A percentile compares a stretch with the other conserved stretches of the same genome.
Evolutionary conservation across 1,140 invertebrate genomes (phyloP).

Genomic region (Drosophila kurseongensis): DNA sequence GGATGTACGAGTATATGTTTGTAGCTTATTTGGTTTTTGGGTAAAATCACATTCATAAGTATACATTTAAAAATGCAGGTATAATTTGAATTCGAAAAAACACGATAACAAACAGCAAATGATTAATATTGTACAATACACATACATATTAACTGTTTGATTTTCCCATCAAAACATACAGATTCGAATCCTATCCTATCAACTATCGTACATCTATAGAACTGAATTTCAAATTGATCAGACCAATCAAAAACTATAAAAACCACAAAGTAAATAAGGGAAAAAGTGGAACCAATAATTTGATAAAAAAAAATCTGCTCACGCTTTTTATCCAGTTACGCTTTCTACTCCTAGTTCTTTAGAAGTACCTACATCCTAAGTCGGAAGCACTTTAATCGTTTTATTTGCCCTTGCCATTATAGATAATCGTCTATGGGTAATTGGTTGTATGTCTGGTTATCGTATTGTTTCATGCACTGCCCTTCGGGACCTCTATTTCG

Average conservation of each 20-base stretch:
- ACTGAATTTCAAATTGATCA: constrained; percentile 4
- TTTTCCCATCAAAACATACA: constrained; percentile 27
- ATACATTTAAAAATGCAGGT: constrained; percentile 60
- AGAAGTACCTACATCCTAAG: constrained; percentile 66
- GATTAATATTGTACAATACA: constrained; percentile 62
- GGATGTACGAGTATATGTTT: constrained; percentile 33
- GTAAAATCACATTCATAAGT: constrained; percentile 60
- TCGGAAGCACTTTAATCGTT: constrained; percentile 79
- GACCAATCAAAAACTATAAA: not conserved
- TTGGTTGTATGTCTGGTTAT: constrained; percentile 29
- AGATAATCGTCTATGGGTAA: constrained; percentile 49
- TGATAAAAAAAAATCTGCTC: constrained; percentile 35
- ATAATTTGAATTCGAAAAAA: constrained; percentile 78
- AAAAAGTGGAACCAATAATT: not conserved
- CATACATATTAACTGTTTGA: constrained; percentile 45
- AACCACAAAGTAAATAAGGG: constrained; percentile 1
- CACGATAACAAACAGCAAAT: constrained; percentile 73
- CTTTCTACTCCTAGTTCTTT: constrained; percentile 44
- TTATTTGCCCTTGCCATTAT: constrained; percentile 75
- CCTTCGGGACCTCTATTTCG: constrained; percentile 21
- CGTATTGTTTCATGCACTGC: constrained; percentile 37
- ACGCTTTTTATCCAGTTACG: constrained; percentile 22
- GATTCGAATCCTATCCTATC: constrained; percentile 34
- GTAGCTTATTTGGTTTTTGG: constrained; percentile 15
- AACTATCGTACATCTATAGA: constrained; percentile 34